phyloP scores from a whole-genome alignment of 2,888 invertebrate species.

The Mactromeris polynyma region DNA sequence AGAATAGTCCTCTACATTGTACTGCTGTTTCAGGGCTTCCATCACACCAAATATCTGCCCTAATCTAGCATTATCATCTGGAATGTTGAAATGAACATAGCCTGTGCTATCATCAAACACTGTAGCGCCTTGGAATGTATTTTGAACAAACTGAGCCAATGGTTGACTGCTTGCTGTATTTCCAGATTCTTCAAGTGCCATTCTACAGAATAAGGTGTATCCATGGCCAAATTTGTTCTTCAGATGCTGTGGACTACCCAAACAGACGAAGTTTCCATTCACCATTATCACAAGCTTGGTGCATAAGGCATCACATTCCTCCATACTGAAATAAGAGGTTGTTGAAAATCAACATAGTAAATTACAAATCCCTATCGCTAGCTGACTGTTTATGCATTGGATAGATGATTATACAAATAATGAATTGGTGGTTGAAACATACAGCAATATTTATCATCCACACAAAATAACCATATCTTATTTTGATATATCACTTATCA shows the following conservation, averaged over 20 bases:
- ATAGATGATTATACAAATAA: no score
- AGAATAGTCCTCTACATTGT: slow-evolving; percentile 85
- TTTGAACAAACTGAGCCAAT: slow-evolving; percentile 87
- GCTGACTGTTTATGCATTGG: no score
- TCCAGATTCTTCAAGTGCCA: slow-evolving; percentile 65
- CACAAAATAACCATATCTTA: no score
- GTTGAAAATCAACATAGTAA: neutral
- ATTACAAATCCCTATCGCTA: no score
- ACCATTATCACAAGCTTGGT: slow-evolving; percentile 93
- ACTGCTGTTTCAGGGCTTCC: slow-evolving; percentile 81
- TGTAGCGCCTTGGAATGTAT: slow-evolving; percentile 89
- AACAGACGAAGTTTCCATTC: slow-evolving; percentile 91
- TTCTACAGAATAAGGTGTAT: slow-evolving; percentile 83
- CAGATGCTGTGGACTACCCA: slow-evolving; percentile 92
- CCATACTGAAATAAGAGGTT: slow-evolving; percentile 90
- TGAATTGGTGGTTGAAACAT: no score
- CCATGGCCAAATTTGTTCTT: slow-evolving; percentile 89
- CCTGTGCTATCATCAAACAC: slow-evolving; percentile 92
- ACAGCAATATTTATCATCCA: no score
- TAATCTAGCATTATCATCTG: slow-evolving; percentile 82
- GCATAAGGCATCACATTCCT: slow-evolving; percentile 95
- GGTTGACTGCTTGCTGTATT: slow-evolving; percentile 74
- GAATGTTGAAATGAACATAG: slow-evolving; percentile 84
- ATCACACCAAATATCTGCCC: slow-evolving; percentile 85
- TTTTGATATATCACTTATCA: no score